Percentiles rank a stretch among this genome's conserved stretches.
Conservation (phyloP, 2,888 invertebrate genomes). For the Anoncus sp. region DNA sequence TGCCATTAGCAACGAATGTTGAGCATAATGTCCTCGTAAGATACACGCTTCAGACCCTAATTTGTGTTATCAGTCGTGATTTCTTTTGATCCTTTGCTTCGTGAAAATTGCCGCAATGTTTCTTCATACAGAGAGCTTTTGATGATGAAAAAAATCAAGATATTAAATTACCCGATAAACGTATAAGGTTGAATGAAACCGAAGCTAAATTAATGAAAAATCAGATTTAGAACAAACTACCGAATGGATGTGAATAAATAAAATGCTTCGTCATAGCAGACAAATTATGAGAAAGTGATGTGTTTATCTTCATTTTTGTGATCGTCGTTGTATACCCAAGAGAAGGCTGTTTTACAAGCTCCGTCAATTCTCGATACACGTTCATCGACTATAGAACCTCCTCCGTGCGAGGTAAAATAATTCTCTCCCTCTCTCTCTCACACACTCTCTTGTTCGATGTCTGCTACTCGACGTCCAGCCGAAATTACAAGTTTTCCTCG, state of each 20-base stretch:
- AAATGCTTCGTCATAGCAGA: no score
- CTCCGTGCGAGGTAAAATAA: background rate
- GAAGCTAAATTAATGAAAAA: no score
- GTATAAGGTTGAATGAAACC: no score
- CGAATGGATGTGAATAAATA: no score
- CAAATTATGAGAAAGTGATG: no score
- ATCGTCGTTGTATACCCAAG: no score
- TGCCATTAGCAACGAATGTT: conserved; percentile 51
- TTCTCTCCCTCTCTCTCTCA: background rate
- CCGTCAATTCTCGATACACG: background rate
- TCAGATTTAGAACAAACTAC: background rate
- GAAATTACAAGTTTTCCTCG: conserved; percentile 69
- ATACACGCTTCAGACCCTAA: conserved; percentile 12
- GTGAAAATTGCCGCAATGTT: conserved; percentile 6
- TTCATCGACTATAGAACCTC: background rate
- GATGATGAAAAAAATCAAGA: background rate
- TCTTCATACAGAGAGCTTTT: background rate
- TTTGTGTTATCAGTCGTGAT: conserved; percentile 9
- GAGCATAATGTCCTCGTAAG: conserved; percentile 36
- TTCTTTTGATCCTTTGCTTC: background rate
- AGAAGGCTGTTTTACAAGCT: background rate
- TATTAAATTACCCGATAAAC: no score
- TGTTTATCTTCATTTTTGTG: no score
- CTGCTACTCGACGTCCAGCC: conserved; percentile 40
- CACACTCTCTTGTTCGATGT: conserved; percentile 6